Conservation (phyloP, 2,113 vertebrate species). For the Aramus guarauna region DNA sequence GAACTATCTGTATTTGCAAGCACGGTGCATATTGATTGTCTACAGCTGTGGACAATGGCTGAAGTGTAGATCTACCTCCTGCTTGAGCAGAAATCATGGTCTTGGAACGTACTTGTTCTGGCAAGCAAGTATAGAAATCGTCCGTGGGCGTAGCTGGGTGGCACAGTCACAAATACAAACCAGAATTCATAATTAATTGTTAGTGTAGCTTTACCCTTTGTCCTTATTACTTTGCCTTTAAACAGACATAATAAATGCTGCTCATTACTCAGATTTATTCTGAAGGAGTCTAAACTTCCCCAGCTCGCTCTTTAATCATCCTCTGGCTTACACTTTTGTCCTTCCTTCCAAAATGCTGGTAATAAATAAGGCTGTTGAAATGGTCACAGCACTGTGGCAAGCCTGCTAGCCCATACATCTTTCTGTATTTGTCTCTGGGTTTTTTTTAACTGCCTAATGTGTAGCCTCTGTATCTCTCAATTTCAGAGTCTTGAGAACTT, state of each 20-base stretch:
- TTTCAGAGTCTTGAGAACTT: not conserved
- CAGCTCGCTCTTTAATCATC: slow-evolving; percentile 27
- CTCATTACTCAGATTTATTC: slow-evolving; percentile 22
- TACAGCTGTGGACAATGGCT: not conserved
- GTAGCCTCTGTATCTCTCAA: not conserved
- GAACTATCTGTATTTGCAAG: not conserved
- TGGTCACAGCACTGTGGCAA: not conserved
- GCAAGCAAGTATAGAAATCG: not conserved
- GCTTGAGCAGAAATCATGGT: not conserved
- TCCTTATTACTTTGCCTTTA: slow-evolving; percentile 16
- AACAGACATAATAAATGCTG: not conserved
- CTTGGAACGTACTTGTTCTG: not conserved
- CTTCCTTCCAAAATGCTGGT: not conserved
- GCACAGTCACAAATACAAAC: not conserved
- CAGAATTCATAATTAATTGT: not conserved
- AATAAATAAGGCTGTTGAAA: slow-evolving; percentile 16
- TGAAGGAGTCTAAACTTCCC: not conserved
- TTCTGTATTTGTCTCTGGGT: not conserved
- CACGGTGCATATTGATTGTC: not conserved
- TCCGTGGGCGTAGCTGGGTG: not conserved
- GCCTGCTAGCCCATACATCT: not conserved
- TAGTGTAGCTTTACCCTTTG: slow-evolving; percentile 3
- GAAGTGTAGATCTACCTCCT: not conserved
- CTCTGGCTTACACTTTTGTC: not conserved
- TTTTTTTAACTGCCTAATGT: not conserved